Base-by-base conservation (phyloP, 2,888 invertebrate species). In the Muschampia plurimacula region DNA sequence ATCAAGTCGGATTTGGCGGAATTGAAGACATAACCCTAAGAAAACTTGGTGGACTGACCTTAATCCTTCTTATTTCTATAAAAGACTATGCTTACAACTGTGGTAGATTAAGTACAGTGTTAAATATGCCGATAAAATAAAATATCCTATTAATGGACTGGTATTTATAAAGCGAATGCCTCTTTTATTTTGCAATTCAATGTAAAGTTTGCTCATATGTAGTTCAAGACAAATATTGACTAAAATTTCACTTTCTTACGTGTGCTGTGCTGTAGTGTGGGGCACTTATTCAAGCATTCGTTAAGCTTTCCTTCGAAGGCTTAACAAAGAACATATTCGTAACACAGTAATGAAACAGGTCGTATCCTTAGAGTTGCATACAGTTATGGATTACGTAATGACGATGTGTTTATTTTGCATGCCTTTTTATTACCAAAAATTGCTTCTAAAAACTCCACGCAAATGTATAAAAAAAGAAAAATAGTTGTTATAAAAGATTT, bases 181-280 rank as follows among this genome's bases (percentile, higher is more conserved):
- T 44, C 6, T 32, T n/a, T 36, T 36, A 52, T 63, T 59, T 67
- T 62, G 62, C 63, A 63, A 63, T 28, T 6, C 39, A 39, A 76
- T 52, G 82, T 81, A 80, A 22, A 39, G 76, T 52, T 81, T 81
- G 80, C 12, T 22, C 22, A 9, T 28, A 28, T 84, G 81, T 80
- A 77, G 79, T 80, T 79, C 81, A 83, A 86, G 79, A 83, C 83
- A 90, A 84, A 91, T 89, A 91, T 90, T 90, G 83, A 83, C 86
- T 74, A 83, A 84, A 91, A 88, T 91, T 91, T 92, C 92, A 90
- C 92, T 90, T 89, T 87, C 84, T 71, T 70, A 75, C 74, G 74
- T 68, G 72, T 64, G 28, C 55, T 72, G 76, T 73, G 1, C 6
- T 32, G 76, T 74, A 69, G 81, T 76, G 74, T 72, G 44, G 55